Conservation (phyloP, 2,797 vertebrate species). For the Falco rusticolus region DNA sequence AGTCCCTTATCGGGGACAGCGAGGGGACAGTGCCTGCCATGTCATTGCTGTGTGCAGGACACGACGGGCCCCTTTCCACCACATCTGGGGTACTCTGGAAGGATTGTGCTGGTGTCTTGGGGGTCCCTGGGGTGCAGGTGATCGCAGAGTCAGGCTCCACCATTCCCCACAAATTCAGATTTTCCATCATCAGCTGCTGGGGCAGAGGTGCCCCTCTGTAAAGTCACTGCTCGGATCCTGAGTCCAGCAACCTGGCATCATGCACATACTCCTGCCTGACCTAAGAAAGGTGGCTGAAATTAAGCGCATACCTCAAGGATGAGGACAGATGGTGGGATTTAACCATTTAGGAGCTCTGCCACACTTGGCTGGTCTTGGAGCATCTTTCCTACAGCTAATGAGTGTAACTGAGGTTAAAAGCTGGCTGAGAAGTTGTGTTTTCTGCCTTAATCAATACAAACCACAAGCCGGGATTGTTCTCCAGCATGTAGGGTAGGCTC, state of each 20-base stretch:
- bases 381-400: not conserved
- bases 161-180: accelerated
- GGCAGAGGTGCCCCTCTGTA: not conserved
- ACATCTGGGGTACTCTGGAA: not conserved
- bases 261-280: not conserved
- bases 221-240: not conserved
- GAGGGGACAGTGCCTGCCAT: not conserved
- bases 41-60: not conserved
- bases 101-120: not conserved
- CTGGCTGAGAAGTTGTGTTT: not conserved
- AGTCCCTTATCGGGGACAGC: not conserved
- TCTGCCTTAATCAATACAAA: not conserved
- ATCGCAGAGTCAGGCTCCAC: not conserved
- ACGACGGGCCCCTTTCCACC: accelerated
- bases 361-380: not conserved
- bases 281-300: not conserved
- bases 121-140: not conserved
- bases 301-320: not conserved
- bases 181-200: not conserved
- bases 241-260: not conserved
- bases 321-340: not conserved
- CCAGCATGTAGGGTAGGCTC: not conserved
- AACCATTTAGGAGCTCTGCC: not conserved
- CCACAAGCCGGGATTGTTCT: not conserved
- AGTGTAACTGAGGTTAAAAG: not conserved